A percentile compares a stretch with the other conserved stretches of the same genome.
phyloP scores from a whole-genome alignment of 2,797 vertebrate genomes.

The Iguana delicatissima region DNA sequence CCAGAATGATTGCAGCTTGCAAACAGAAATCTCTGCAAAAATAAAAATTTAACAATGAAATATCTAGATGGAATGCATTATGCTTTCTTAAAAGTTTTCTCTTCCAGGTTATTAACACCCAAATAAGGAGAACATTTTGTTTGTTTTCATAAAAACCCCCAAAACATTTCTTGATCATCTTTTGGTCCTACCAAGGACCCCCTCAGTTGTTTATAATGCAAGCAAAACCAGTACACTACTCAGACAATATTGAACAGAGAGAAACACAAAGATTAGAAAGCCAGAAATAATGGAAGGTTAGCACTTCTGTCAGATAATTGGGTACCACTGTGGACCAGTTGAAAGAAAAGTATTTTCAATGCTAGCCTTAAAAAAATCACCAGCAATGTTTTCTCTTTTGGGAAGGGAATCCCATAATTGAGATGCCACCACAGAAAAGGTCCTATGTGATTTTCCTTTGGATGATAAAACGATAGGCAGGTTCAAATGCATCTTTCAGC shows the following conservation, averaged over 20 bases:
- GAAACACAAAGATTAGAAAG: not conserved
- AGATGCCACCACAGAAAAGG: not conserved
- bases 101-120: not conserved
- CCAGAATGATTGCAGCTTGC: not conserved
- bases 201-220: not conserved
- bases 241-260: not conserved
- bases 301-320: not conserved
- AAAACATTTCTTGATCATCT: not conserved
- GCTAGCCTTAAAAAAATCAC: not conserved
- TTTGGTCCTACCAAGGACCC: not conserved
- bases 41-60: slow-evolving; percentile 27
- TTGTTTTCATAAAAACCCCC: not conserved
- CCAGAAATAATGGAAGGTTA: not conserved
- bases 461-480: too few species aligned
- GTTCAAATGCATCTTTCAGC: not conserved
- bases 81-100: not conserved
- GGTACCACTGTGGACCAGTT: not conserved
- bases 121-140: not conserved
- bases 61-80: not conserved
- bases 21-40: not conserved
- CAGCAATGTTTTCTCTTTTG: not conserved
- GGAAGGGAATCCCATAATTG: not conserved
- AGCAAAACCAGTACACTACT: not conserved
- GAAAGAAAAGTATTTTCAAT: not conserved
- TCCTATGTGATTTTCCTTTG: not conserved